A percentile compares a stretch with the other conserved stretches of the same genome.
Evolutionary conservation across 2,113 vertebrate species (phyloP).

Genomic region (Dicerorhinus sumatrensis): DNA sequence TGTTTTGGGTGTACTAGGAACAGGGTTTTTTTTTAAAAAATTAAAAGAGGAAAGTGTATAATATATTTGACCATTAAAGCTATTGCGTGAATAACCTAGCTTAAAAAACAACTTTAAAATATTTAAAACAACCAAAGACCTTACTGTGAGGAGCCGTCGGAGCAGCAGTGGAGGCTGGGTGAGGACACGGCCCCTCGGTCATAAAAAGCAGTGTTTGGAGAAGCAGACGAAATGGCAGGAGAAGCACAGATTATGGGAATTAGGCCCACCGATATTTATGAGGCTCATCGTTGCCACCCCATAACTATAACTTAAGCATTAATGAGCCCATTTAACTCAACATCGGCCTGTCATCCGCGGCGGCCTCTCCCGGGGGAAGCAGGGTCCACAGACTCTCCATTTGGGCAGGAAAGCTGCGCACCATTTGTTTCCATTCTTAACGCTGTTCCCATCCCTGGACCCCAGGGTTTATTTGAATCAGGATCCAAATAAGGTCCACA

Average conservation of each 20-base stretch:
- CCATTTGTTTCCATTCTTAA: neutral
- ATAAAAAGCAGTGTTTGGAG: neutral
- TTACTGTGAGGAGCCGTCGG: accelerated
- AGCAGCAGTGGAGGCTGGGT: neutral
- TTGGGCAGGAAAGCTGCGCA: neutral
- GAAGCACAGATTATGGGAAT: neutral
- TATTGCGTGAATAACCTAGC: neutral
- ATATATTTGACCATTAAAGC: neutral
- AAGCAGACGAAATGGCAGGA: neutral
- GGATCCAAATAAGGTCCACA: neutral
- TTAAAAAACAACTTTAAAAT: neutral
- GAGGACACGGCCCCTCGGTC: neutral
- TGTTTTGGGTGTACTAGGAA: neutral
- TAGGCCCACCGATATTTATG: neutral
- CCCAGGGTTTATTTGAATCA: neutral
- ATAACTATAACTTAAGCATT: accelerated
- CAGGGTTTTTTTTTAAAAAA: neutral
- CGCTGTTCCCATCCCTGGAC: accelerated
- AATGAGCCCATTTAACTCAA: neutral
- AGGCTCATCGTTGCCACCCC: neutral
- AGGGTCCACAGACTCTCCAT: neutral
- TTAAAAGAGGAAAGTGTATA: neutral
- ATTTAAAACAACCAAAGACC: too few relatives aligned
- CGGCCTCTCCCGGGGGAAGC: neutral
- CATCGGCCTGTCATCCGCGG: neutral